Evolutionary conservation across 2,888 invertebrate genomes (phyloP), one percentile per base, ranked within the genome.

Genomic region (Syritta pipiens): DNA sequence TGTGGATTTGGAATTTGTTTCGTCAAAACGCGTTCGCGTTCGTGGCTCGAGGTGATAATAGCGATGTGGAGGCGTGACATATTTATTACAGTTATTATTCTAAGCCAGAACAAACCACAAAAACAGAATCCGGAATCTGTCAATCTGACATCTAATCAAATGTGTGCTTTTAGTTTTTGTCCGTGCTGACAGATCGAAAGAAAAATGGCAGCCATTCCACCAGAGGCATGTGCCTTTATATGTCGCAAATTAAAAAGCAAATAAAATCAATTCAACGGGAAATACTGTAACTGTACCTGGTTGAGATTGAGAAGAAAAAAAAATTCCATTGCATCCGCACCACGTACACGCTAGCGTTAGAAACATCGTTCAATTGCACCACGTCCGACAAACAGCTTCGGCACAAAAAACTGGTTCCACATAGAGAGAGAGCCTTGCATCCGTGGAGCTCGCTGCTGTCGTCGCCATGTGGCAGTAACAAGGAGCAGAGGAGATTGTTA

Each of bases 221-320:
- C 44, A 19, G 59, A 76, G 59, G 20, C 63, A 65, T 72, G 72
- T 67, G 72, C 65, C 65, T 71, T 67, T 72, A 55, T 72, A 72
- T 60, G 77, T 77, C 72, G 65, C 72, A 71, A 77, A 77, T 63
- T 63, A 65, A 60, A 76, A 65, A 20, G 49, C 46, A 65, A 65
- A 55, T 48, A 60, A 77, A 72, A 67, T 77, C 71, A 77, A 71
- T 65, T 28, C 76, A 77, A 77, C 77, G 77, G 77, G 77, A 77
- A 65, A 60, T 72, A 14, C 59, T 48, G 65, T 77, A 77, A 77
- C 77, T 55, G 72, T 72, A 72, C 59, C 7, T 12, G 51, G 32
- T 10, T n/a, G 44, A 42, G 42, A 32, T n/a, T n/a, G n/a, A n/a
- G 26, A 51, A 53, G 40, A 24, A 12, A 9, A 9, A 19, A 49